Conservation (phyloP, 2,888 invertebrate species). For the Bombylius discolor region DNA sequence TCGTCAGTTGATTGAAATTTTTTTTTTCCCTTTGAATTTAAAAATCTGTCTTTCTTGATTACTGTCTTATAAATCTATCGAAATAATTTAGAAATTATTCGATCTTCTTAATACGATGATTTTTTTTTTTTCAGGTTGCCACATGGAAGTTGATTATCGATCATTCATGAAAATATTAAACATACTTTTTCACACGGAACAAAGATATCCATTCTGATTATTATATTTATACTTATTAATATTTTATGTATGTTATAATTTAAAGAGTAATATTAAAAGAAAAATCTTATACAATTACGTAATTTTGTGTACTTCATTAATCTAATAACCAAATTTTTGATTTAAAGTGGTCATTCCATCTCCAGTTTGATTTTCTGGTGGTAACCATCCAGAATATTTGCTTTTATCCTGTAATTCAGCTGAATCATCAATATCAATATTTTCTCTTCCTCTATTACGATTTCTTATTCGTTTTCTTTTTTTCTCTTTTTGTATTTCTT, state of each 20-base stretch:
- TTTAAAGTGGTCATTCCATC: conserved; percentile 66
- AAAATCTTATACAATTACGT: neutral
- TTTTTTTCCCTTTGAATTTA: neutral
- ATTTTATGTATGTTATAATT: too few relatives aligned
- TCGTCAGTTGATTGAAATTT: too few relatives aligned
- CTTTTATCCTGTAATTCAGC: conserved; percentile 40
- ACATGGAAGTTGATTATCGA: conserved; percentile 55
- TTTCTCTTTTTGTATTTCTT: conserved; percentile 19
- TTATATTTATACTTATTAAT: too few relatives aligned
- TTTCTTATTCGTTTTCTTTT: conserved; percentile 26
- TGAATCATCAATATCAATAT: conserved; percentile 32
- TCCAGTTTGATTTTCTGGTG: conserved; percentile 59
- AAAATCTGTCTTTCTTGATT: too few relatives aligned
- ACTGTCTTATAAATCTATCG: too few relatives aligned
- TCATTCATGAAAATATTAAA: conserved; percentile 54
- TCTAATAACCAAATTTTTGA: conserved; percentile 63
- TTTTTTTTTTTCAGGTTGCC: conserved; percentile 21
- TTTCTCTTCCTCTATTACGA: conserved; percentile 27
- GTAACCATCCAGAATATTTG: conserved; percentile 66
- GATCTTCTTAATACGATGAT: too few relatives aligned
- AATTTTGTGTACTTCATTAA: neutral
- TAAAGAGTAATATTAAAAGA: neutral
- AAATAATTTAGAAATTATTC: too few relatives aligned
- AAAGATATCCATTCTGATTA: conserved; percentile 13
- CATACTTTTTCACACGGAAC: conserved; percentile 46